phyloP scores from a whole-genome alignment of 30 jellyfish, hydroid and myxozoan genomes.

The Pseudorhiza aurosa region DNA sequence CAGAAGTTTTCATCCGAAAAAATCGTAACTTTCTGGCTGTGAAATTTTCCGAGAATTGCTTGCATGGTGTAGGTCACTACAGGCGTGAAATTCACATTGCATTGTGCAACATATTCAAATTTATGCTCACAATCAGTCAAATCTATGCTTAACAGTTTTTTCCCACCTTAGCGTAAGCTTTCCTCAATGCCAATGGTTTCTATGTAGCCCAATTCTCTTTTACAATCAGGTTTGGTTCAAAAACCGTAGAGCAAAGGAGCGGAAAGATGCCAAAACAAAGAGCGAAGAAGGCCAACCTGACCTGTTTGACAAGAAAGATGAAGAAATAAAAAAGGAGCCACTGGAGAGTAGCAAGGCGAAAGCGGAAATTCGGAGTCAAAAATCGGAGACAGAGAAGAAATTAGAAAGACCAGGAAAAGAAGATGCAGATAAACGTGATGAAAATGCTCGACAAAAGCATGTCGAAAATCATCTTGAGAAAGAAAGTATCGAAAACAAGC shows the following conservation, averaged over 20 bases:
- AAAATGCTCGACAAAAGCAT: background rate
- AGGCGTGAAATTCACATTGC: too few species aligned
- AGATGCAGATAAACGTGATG: background rate
- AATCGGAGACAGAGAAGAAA: background rate
- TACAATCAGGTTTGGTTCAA: slow-evolving; percentile 50
- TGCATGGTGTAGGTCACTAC: too few species aligned
- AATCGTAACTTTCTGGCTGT: too few species aligned
- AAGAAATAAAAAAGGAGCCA: background rate
- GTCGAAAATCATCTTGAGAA: background rate
- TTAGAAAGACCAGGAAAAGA: background rate
- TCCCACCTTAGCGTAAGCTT: too few species aligned
- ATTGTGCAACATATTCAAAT: too few species aligned
- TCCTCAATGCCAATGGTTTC: background rate
- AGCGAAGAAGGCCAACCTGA: slow-evolving; percentile 12
- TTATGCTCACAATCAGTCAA: too few species aligned
- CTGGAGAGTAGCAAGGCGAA: background rate
- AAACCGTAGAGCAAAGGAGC: slow-evolving; percentile 58
- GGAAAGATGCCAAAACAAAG: slow-evolving; percentile 46
- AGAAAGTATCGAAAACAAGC: background rate
- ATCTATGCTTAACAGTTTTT: too few species aligned
- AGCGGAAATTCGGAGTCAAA: background rate
- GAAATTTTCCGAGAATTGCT: too few species aligned
- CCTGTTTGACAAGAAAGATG: slow-evolving; percentile 1
- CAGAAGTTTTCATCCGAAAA: too few species aligned
- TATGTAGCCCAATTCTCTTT: background rate